Conservation (phyloP, 2,888 invertebrate species). For the Agrotis segetum region DNA sequence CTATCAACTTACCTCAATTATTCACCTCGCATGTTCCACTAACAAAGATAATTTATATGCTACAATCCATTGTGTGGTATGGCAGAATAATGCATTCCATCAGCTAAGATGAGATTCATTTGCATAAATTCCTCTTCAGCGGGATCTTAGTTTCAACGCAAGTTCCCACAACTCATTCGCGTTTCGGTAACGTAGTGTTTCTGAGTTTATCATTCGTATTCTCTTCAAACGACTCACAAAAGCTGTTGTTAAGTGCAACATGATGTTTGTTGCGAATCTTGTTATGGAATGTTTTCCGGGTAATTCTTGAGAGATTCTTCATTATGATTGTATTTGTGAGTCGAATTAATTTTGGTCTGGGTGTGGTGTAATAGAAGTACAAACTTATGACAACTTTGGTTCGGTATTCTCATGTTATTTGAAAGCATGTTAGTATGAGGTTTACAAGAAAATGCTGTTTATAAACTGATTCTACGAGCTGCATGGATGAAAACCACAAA, state of each 20-base stretch:
- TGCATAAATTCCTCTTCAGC: conserved; percentile 75
- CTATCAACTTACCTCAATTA: conserved; percentile 25
- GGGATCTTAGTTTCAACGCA: conserved; percentile 69
- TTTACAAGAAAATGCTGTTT: background rate
- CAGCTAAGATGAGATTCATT: conserved; percentile 78
- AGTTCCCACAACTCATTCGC: conserved; percentile 64
- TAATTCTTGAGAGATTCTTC: background rate
- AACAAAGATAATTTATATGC: conserved; percentile 72
- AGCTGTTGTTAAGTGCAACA: conserved; percentile 47
- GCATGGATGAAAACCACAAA: background rate
- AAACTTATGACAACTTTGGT: background rate
- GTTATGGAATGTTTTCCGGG: background rate
- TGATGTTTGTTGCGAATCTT: conserved; percentile 48
- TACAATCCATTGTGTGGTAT: conserved; percentile 64
- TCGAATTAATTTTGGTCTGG: background rate
- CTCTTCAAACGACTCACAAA: conserved; percentile 23
- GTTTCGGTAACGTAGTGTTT: conserved; percentile 63
- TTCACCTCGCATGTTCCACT: conserved; percentile 38
- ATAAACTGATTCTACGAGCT: background rate
- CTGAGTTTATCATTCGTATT: conserved; percentile 51
- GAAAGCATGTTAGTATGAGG: background rate
- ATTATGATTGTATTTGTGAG: background rate
- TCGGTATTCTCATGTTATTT: background rate
- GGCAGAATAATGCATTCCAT: conserved; percentile 74
- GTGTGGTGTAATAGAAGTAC: background rate